Conservation (phyloP, 1,140 invertebrate species). For the Macrobrachium nipponense region DNA sequence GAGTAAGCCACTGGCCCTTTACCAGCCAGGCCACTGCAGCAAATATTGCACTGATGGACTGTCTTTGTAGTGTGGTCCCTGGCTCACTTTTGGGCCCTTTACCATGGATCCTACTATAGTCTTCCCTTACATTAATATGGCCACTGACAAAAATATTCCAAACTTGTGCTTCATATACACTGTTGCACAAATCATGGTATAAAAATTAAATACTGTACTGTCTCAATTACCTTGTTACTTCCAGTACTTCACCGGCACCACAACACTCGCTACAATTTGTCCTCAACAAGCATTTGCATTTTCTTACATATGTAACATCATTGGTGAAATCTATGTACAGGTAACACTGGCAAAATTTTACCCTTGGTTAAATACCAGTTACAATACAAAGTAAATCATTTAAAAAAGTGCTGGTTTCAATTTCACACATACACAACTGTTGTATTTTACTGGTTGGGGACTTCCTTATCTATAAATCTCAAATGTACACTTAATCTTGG, state of each 20-base stretch:
- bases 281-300: neutral
- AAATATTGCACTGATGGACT: conserved; percentile 14
- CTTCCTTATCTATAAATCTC: conserved; percentile 17
- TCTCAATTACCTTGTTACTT: neutral
- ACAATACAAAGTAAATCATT: conserved; percentile 12
- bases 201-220: conserved; percentile 17
- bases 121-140: conserved; percentile 25
- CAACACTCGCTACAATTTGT: neutral
- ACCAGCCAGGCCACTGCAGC: neutral
- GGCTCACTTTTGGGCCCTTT: neutral
- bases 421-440: neutral
- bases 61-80: neutral
- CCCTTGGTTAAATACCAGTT: conserved; percentile 8
- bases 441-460: conserved; percentile 9
- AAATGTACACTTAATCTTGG: conserved; percentile 11
- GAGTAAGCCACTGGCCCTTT: neutral
- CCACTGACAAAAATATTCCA: conserved; percentile 21
- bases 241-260: conserved; percentile 1
- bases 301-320: conserved; percentile 9
- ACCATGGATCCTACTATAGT: neutral
- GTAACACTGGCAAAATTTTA: too few relatives aligned
- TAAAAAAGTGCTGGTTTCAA: conserved; percentile 6
- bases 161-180: conserved; percentile 2
- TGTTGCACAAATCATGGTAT: conserved; percentile 18
- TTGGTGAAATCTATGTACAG: neutral